A percentile compares a stretch with the other conserved stretches of the same genome.
These are phyloP conservation scores for Parnassius apollo DNA, from an alignment of 2,888 invertebrate species.

Conservation along the genomic window DNA sequence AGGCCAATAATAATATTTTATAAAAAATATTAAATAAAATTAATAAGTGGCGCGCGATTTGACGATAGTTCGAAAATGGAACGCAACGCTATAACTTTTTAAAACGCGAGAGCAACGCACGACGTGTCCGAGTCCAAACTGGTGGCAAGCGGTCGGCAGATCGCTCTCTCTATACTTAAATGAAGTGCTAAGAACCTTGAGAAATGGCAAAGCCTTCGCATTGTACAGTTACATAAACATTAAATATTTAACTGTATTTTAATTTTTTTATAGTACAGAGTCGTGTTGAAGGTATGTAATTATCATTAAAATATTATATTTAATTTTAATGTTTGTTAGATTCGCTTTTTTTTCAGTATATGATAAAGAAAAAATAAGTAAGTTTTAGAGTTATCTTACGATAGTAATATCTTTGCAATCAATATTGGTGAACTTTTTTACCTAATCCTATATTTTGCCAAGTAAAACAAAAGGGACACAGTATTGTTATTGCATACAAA, in stretches of 20 bases:
- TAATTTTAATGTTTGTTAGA: no score
- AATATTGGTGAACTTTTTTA: no score
- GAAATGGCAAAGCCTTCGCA: constrained; percentile 40
- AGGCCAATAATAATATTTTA: neutral
- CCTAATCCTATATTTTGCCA: no score
- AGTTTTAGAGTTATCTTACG: no score
- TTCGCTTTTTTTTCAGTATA: no score
- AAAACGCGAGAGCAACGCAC: constrained; percentile 42
- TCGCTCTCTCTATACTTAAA: constrained; percentile 61
- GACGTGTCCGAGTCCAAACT: constrained; percentile 50
- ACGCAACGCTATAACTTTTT: constrained; percentile 36
- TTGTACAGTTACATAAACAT: constrained; percentile 24
- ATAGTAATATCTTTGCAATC: no score
- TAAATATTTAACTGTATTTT: constrained; percentile 3
- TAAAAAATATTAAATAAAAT: constrained; percentile 30
- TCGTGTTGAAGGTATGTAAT: no score
- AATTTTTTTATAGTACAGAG: neutral
- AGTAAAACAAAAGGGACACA: no score
- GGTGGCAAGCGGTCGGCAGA: constrained; percentile 47
- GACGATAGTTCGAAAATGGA: constrained; percentile 46
- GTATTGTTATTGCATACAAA: no score
- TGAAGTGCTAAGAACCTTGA: constrained; percentile 48
- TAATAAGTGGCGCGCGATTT: constrained; percentile 49
- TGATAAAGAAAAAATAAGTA: no score
- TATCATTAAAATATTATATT: no score